Percentiles rank a stretch among this genome's conserved stretches.
Conservation (phyloP, 1,140 invertebrate species). For the Geopemphigus sp. region DNA sequence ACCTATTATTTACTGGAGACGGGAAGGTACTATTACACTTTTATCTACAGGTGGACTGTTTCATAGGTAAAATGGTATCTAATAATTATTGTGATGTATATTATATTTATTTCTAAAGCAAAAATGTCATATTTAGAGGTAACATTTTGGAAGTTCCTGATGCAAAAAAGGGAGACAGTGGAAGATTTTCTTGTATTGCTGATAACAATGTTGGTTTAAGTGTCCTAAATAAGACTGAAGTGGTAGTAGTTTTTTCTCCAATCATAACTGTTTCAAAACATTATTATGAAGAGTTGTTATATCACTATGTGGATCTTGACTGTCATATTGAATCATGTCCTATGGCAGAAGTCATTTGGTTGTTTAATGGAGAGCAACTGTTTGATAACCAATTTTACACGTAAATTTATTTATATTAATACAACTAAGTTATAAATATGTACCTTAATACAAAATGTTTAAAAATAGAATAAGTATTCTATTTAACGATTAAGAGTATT, state of each 20-base stretch:
- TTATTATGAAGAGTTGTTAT: constrained; percentile 78
- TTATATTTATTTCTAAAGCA: too few species aligned
- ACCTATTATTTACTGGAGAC: constrained; percentile 84
- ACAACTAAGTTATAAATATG: too few species aligned
- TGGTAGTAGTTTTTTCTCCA: constrained; percentile 85
- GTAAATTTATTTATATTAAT: constrained; percentile 55
- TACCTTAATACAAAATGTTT: too few species aligned
- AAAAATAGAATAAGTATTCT: too few species aligned
- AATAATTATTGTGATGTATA: too few species aligned
- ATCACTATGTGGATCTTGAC: constrained; percentile 89
- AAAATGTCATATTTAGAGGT: constrained; percentile 67
- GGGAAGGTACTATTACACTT: constrained; percentile 90
- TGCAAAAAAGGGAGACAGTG: constrained; percentile 81
- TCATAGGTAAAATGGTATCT: too few species aligned
- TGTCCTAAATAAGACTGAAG: constrained; percentile 78
- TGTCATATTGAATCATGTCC: constrained; percentile 91
- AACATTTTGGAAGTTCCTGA: constrained; percentile 76
- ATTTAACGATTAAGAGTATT: too few species aligned
- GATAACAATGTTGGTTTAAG: constrained; percentile 87
- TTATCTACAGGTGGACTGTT: constrained; percentile 84
- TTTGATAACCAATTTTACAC: constrained; percentile 86
- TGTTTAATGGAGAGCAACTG: constrained; percentile 75
- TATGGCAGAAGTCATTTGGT: constrained; percentile 83
- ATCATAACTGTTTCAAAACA: constrained; percentile 79
- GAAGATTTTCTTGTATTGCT: constrained; percentile 92